A percentile compares a stretch with the other conserved stretches of the same genome.
phyloP scores from a whole-genome alignment of 2,888 invertebrate genomes.

The Archaeoteleia sp. region DNA sequence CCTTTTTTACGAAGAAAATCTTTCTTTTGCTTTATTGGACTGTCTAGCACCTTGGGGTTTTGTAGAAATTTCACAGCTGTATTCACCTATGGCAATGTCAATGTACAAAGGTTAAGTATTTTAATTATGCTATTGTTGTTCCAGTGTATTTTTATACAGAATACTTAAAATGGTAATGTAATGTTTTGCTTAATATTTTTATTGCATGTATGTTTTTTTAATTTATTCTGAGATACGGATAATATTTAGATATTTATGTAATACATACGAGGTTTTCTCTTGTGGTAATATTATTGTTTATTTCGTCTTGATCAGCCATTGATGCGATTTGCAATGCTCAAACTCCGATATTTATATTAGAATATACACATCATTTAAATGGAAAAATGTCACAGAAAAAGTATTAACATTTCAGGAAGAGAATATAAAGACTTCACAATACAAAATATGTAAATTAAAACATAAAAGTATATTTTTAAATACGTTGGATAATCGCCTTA shows the following conservation, averaged over 20 bases:
- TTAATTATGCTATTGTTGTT: background rate
- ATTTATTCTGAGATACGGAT: too few species aligned
- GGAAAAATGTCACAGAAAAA: background rate
- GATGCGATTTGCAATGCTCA: background rate
- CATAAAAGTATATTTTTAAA: too few species aligned
- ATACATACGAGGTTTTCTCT: constrained; percentile 69
- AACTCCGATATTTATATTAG: constrained; percentile 4
- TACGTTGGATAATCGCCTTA: too few species aligned
- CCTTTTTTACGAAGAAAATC: constrained; percentile 87
- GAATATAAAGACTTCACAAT: too few species aligned
- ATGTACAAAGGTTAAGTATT: constrained; percentile 29
- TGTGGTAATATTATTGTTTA: constrained; percentile 59
- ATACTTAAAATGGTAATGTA: constrained; percentile 2
- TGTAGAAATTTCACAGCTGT: constrained; percentile 91
- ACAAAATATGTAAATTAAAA: too few species aligned
- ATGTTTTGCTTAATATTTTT: constrained; percentile 1
- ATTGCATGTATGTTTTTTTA: too few species aligned
- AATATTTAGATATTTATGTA: too few species aligned
- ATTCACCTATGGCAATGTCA: constrained; percentile 79
- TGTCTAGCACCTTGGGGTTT: constrained; percentile 88
- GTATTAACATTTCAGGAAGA: too few species aligned
- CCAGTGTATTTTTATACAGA: background rate
- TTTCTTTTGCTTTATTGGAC: constrained; percentile 86
- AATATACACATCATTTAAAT: constrained; percentile 30
- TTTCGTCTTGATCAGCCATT: constrained; percentile 65